Conservation (phyloP, 2,113 vertebrate species). For the Junco hyemalis region DNA sequence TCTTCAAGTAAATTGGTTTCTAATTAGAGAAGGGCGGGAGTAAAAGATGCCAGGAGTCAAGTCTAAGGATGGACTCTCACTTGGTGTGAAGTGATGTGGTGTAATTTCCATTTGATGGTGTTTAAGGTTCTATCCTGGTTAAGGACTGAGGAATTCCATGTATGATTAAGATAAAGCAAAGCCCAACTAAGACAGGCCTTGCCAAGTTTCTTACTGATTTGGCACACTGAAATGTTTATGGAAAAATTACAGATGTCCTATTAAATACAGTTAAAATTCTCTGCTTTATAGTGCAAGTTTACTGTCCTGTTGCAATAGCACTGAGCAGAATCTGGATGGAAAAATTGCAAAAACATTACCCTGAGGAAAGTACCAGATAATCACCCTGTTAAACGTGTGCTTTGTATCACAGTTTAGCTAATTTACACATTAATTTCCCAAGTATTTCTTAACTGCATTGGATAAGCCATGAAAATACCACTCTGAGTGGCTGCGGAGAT, state of each 20-base stretch:
- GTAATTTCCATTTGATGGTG: neutral
- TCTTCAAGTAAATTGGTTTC: neutral
- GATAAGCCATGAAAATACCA: neutral
- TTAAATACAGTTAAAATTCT: neutral
- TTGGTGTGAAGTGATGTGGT: rapidly evolving
- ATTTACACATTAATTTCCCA: neutral
- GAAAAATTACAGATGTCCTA: neutral
- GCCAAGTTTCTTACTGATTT: neutral
- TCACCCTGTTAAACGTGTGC: neutral
- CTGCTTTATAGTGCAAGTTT: neutral
- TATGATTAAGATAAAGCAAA: neutral
- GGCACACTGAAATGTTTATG: neutral
- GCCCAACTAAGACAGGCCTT: neutral
- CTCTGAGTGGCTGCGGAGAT: neutral
- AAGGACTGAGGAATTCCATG: neutral
- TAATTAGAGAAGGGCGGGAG: neutral
- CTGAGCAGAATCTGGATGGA: neutral
- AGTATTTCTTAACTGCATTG: neutral
- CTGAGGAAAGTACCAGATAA: neutral
- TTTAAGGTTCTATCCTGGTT: neutral
- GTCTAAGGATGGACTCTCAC: neutral
- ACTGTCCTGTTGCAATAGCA: neutral
- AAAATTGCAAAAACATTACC: neutral
- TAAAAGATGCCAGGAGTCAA: neutral
- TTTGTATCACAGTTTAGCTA: neutral